Evolutionary conservation across 2,888 invertebrate species (phyloP).

Genomic region (Schizotus pectinicornis): DNA sequence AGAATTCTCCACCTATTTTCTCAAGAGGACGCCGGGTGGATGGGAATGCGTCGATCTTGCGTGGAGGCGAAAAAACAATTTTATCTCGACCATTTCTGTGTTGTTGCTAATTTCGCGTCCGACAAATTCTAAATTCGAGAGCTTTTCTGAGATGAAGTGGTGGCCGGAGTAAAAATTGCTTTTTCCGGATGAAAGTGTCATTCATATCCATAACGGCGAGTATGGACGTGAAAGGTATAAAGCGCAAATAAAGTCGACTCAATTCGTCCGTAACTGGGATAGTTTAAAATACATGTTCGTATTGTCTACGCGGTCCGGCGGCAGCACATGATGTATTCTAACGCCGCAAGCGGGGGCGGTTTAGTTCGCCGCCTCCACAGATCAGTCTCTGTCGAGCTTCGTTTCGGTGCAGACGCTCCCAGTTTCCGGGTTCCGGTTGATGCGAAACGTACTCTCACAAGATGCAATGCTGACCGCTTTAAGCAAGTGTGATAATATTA

Average conservation of each 20-base stretch:
- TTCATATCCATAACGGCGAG: not conserved
- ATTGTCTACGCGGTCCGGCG: conserved; percentile 23
- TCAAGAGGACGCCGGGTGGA: too few relatives aligned
- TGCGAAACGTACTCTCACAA: conserved; percentile 2
- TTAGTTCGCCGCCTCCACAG: conserved; percentile 30
- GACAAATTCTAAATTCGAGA: not conserved
- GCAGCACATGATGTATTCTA: conserved; percentile 26
- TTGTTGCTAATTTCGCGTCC: too few relatives aligned
- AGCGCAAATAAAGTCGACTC: too few relatives aligned
- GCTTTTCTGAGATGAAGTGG: not conserved
- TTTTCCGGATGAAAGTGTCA: not conserved
- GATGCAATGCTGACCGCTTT: not conserved
- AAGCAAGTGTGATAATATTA: not conserved
- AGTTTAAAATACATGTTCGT: conserved; percentile 9
- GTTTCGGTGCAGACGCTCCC: conserved; percentile 28
- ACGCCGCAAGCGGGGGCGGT: conserved; percentile 24
- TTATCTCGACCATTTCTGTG: too few relatives aligned
- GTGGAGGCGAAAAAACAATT: too few relatives aligned
- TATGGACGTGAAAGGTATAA: too few relatives aligned
- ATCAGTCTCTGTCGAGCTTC: conserved; percentile 35
- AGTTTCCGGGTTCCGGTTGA: conserved; percentile 23
- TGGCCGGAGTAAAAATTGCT: not conserved
- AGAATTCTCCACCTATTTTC: too few relatives aligned
- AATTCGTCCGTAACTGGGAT: not conserved
- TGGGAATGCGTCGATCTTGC: too few relatives aligned